Evolutionary conservation across 2,113 vertebrate species (phyloP).

Genomic region (Hystrix brachyura): DNA sequence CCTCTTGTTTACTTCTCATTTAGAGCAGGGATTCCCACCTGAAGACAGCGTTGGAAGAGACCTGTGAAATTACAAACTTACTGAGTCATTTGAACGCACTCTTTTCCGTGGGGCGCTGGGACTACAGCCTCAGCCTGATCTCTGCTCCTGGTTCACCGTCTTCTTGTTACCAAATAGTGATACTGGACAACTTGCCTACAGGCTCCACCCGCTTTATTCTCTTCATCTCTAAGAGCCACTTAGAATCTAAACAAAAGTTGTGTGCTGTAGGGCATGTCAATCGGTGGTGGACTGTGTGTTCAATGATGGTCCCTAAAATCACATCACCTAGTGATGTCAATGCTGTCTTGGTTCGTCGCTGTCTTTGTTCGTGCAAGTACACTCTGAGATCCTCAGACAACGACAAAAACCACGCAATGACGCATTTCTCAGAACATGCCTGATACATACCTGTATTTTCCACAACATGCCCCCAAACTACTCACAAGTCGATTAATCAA

Average conservation of each 20-base stretch:
- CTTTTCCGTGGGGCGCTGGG: neutral
- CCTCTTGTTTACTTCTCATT: neutral
- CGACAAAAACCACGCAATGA: neutral
- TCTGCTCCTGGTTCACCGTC: neutral
- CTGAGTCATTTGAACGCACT: neutral
- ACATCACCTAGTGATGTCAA: neutral
- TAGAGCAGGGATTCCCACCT: neutral
- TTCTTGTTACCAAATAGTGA: neutral
- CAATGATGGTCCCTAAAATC: neutral
- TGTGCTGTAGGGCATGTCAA: neutral
- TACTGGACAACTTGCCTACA: neutral
- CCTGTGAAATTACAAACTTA: neutral
- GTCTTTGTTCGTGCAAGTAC: neutral
- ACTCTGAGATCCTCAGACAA: neutral
- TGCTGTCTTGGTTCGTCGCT: neutral
- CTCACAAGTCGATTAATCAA: neutral
- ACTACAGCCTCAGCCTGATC: neutral
- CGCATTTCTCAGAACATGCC: neutral
- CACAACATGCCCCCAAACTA: neutral
- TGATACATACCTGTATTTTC: neutral
- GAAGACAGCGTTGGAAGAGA: neutral
- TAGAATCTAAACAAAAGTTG: neutral
- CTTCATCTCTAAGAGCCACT: neutral
- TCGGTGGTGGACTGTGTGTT: neutral
- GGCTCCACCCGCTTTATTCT: neutral